Conservation (phyloP, 2,888 invertebrate genomes). For the Fragum sueziense region DNA sequence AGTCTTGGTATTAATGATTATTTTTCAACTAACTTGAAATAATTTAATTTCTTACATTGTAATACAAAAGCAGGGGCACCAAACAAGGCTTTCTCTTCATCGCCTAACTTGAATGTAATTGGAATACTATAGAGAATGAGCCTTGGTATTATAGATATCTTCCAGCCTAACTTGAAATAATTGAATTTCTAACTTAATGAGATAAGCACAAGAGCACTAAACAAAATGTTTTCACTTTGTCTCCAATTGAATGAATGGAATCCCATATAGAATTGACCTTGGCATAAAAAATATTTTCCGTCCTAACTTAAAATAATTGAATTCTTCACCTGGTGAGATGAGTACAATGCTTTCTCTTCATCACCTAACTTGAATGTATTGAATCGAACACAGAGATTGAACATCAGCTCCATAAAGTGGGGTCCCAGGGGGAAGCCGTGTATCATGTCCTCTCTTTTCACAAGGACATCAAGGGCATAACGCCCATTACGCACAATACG, state of each 20-base stretch:
- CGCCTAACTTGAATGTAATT: background rate
- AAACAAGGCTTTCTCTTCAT: background rate
- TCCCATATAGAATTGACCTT: no score
- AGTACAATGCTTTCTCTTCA: conserved; percentile 81
- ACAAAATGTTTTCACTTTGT: conserved; percentile 79
- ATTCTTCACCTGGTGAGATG: conserved; percentile 81
- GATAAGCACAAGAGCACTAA: conserved; percentile 81
- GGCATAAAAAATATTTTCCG: no score
- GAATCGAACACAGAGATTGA: conserved; percentile 80
- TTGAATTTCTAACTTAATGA: conserved; percentile 76
- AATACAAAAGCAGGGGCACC: conserved; percentile 70
- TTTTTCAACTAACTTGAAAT: no score
- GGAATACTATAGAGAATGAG: background rate
- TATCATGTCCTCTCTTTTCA: conserved; percentile 79
- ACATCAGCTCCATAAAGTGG: conserved; percentile 81
- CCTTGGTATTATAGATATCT: no score
- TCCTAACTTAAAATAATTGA: no score
- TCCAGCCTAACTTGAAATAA: no score
- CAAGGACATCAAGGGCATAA: no score
- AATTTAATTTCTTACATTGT: conserved; percentile 80
- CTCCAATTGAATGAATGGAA: conserved; percentile 80
- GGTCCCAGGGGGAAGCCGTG: conserved; percentile 79
- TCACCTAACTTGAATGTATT: conserved; percentile 79
- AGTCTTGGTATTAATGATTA: no score
- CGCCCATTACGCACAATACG: no score